Evolutionary conservation across 2,797 vertebrate species (phyloP).

Genomic region (Somateria mollissima): DNA sequence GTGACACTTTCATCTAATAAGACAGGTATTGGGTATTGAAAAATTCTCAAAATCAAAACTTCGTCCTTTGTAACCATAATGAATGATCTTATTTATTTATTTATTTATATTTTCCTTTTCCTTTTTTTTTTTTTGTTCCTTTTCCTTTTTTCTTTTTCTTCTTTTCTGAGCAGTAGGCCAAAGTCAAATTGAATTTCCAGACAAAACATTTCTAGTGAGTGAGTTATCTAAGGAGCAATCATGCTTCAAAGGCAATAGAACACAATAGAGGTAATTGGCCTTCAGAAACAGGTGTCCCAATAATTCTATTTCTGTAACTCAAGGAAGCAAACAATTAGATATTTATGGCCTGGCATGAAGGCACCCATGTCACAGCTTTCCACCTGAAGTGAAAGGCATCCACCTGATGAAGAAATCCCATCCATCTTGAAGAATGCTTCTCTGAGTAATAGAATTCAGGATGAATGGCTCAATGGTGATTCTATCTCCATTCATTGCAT

Average conservation of each 20-base stretch:
- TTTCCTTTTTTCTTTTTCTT: not conserved
- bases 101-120: not conserved
- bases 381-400: not conserved
- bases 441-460: not conserved
- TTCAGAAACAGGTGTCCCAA: not conserved
- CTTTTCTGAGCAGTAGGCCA: not conserved
- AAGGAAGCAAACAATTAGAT: not conserved
- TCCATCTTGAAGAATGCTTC: not conserved
- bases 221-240: not conserved
- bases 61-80: not conserved
- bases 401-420: not conserved
- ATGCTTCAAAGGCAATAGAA: not conserved
- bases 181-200: slow-evolving; percentile 9
- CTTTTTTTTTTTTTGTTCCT: not conserved
- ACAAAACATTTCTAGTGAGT: not conserved
- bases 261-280: not conserved
- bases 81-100: not conserved
- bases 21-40: not conserved
- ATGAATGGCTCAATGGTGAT: not conserved
- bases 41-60: slow-evolving; percentile 15
- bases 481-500: not conserved
- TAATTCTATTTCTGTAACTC: not conserved
- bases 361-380: not conserved
- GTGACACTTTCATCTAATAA: not conserved
- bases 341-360: not conserved